Percentiles rank a stretch among this genome's conserved stretches.
phyloP scores from a whole-genome alignment of 2,797 vertebrate genomes.

The Dallia pectoralis region DNA sequence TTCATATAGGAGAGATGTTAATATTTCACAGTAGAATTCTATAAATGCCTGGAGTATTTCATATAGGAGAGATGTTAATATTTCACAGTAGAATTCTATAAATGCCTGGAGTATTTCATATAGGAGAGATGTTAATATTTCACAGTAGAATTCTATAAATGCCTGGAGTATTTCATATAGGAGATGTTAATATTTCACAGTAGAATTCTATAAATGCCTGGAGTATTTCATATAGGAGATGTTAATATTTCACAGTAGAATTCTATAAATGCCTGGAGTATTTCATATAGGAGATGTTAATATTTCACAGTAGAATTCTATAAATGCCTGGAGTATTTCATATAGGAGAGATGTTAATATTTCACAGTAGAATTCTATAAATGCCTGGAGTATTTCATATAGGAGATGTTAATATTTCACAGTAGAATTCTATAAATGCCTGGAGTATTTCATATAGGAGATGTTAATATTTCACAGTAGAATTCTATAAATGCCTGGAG shows the following conservation, averaged over 20 bases:
- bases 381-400: constrained; percentile 94
- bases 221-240: constrained; percentile 91
- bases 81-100: too few relatives aligned
- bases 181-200: background rate
- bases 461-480: background rate
- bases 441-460: constrained; percentile 93
- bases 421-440: constrained; percentile 87
- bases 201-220: constrained; percentile 89
- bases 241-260: background rate
- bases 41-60: constrained; percentile 93
- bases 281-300: constrained; percentile 81
- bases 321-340: constrained; percentile 93
- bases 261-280: constrained; percentile 93
- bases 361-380: too few relatives aligned
- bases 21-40: too few relatives aligned
- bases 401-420: constrained; percentile 40
- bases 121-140: constrained; percentile 57
- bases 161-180: constrained; percentile 93
- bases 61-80: constrained; percentile 72
- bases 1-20: constrained; percentile 80
- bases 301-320: too few relatives aligned
- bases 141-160: constrained; percentile 81
- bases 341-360: constrained; percentile 66
- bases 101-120: constrained; percentile 93
- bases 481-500: constrained; percentile 90